Percentiles rank a stretch among this genome's conserved stretches.
phyloP scores from a whole-genome alignment of 1,140 invertebrate species.

The Chionoecetes opilio region DNA sequence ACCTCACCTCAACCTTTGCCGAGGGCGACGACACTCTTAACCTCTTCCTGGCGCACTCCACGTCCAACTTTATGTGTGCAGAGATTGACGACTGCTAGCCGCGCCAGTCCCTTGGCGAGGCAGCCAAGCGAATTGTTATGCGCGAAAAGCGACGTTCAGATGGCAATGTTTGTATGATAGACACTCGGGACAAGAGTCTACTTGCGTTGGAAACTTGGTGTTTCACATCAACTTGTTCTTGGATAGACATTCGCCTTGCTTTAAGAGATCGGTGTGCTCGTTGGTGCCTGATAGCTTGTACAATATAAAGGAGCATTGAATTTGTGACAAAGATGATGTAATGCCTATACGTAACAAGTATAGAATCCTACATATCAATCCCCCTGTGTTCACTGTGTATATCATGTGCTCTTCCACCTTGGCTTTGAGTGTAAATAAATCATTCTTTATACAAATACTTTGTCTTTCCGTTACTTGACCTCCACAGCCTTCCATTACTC shows the following conservation, averaged over 20 bases:
- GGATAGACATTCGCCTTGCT: neutral
- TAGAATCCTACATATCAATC: slow-evolving; percentile 76
- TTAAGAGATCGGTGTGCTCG: neutral
- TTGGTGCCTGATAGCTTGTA: slow-evolving; percentile 48
- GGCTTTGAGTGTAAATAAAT: slow-evolving; percentile 69
- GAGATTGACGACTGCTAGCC: slow-evolving; percentile 78
- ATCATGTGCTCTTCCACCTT: slow-evolving; percentile 67
- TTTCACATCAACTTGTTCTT: neutral
- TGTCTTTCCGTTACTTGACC: neutral
- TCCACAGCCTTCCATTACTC: no score
- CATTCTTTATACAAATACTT: slow-evolving; percentile 36
- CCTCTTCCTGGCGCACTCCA: slow-evolving; percentile 78
- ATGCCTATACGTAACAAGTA: slow-evolving; percentile 65
- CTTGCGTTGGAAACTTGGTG: neutral
- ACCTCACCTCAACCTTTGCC: slow-evolving; percentile 78
- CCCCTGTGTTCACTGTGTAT: slow-evolving; percentile 73
- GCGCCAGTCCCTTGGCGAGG: neutral
- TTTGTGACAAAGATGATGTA: slow-evolving; percentile 63
- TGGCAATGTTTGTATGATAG: slow-evolving; percentile 38
- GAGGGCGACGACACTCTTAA: slow-evolving; percentile 80
- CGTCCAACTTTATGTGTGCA: slow-evolving; percentile 79
- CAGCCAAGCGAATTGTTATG: neutral
- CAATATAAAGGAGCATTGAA: slow-evolving; percentile 52
- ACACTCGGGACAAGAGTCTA: neutral
- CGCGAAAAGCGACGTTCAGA: neutral